Conservation (phyloP, 30 jellyfish, hydroid and myxozoan species). For the Catostylus mosaicus region DNA sequence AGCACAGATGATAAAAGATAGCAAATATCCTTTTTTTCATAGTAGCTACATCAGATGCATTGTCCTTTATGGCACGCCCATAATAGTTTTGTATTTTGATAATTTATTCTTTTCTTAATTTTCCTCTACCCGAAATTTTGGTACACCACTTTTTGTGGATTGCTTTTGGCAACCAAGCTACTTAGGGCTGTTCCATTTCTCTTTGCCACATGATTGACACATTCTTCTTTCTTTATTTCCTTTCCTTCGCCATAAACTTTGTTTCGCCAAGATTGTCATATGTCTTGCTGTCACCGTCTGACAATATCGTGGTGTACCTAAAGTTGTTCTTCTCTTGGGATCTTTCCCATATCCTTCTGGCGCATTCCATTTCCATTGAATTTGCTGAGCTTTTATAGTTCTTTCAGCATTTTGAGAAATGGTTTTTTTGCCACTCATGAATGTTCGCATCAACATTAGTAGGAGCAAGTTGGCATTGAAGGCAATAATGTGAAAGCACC, state of each 20-base stretch:
- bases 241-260: too few relatives aligned
- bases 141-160: not conserved
- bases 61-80: slow-evolving; percentile 2
- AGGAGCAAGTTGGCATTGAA: slow-evolving; percentile 6
- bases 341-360: slow-evolving; percentile 18
- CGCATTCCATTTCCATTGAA: slow-evolving; percentile 43
- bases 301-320: slow-evolving; percentile 28
- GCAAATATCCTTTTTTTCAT: too few relatives aligned
- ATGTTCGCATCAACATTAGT: not conserved
- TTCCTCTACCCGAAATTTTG: not conserved
- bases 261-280: too few relatives aligned
- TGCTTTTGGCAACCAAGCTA: not conserved
- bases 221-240: too few relatives aligned
- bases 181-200: not conserved
- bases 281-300: slow-evolving; percentile 19
- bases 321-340: slow-evolving; percentile 3
- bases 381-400: too few relatives aligned
- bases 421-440: not conserved
- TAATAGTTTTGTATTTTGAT: not conserved
- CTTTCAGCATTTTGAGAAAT: not conserved
- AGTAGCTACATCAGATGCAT: too few relatives aligned
- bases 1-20: too few relatives aligned
- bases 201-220: slow-evolving; percentile 7
- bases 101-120: not conserved
- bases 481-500: too few relatives aligned